These are phyloP conservation scores for Monochamus alternatus DNA, from an alignment of 2,888 invertebrate genomes.

Conservation along the genomic window DNA sequence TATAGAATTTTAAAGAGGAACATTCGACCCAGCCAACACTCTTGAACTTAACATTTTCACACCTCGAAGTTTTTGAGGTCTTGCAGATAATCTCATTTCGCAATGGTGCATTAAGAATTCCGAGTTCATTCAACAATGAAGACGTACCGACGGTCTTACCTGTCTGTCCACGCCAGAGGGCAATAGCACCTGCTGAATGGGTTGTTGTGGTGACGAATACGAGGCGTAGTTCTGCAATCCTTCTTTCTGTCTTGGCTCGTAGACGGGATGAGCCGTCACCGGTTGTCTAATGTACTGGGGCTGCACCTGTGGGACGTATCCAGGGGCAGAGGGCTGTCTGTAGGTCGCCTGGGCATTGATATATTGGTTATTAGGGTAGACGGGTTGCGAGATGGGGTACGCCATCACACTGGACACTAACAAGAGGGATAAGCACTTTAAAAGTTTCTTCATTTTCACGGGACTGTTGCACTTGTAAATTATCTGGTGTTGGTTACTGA, in stretches of 20 bases:
- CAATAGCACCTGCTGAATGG: slow-evolving; percentile 70
- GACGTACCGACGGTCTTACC: slow-evolving; percentile 65
- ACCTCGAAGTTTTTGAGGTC: no score
- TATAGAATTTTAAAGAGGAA: no score
- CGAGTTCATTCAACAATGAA: no score
- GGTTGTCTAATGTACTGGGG: slow-evolving; percentile 49
- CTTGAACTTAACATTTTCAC: no score
- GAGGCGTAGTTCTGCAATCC: slow-evolving; percentile 69
- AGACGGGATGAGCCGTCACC: slow-evolving; percentile 46
- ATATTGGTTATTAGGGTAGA: slow-evolving; percentile 57
- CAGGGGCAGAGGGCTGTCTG: slow-evolving; percentile 48
- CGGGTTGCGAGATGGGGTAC: slow-evolving; percentile 59
- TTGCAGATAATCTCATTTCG: no score
- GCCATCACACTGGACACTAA: slow-evolving; percentile 53
- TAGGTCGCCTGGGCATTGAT: slow-evolving; percentile 54
- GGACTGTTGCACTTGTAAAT: neutral
- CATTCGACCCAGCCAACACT: no score
- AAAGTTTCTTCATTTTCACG: slow-evolving; percentile 49
- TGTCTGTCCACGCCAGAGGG: slow-evolving; percentile 70
- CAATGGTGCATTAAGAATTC: no score
- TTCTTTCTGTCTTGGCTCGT: slow-evolving; percentile 52
- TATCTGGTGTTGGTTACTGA: neutral
- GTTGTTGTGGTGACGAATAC: slow-evolving; percentile 66
- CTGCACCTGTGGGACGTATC: slow-evolving; percentile 39
- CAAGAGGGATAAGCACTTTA: slow-evolving; percentile 49